A percentile compares a stretch with the other conserved stretches of the same genome.
Conservation (phyloP, 2,888 invertebrate genomes). For the Cataglyphis livida region DNA sequence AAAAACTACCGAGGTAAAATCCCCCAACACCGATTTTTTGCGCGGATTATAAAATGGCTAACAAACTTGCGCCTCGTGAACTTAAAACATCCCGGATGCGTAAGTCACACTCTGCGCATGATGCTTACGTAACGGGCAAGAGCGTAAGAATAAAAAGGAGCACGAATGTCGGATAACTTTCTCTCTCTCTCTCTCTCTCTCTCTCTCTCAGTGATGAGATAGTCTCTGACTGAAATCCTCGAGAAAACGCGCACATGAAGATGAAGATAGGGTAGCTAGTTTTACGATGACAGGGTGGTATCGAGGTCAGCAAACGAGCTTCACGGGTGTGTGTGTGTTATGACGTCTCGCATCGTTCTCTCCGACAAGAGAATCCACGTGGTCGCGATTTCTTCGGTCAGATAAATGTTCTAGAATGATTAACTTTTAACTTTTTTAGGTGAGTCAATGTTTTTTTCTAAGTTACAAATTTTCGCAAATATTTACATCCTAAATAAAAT, state of each 20-base stretch:
- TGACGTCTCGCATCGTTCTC: neutral
- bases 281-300: neutral
- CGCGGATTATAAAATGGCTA: constrained; percentile 38
- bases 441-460: neutral
- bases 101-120: constrained; percentile 29
- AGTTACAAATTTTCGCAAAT: neutral
- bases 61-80: neutral
- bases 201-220: neutral
- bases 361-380: neutral
- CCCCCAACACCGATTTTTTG: neutral
- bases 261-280: neutral
- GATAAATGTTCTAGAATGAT: neutral
- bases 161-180: neutral
- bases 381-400: neutral
- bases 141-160: constrained; percentile 12
- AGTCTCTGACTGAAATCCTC: constrained; percentile 14
- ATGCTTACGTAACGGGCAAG: constrained; percentile 19
- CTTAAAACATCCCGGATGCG: constrained; percentile 24
- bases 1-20: constrained; percentile 8
- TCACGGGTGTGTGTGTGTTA: neutral
- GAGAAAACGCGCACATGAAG: constrained; percentile 12
- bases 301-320: constrained; percentile 30
- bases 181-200: too few species aligned
- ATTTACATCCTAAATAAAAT: neutral
- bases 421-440: neutral